Conservation (phyloP, 2,113 vertebrate species). For the Grus americana region DNA sequence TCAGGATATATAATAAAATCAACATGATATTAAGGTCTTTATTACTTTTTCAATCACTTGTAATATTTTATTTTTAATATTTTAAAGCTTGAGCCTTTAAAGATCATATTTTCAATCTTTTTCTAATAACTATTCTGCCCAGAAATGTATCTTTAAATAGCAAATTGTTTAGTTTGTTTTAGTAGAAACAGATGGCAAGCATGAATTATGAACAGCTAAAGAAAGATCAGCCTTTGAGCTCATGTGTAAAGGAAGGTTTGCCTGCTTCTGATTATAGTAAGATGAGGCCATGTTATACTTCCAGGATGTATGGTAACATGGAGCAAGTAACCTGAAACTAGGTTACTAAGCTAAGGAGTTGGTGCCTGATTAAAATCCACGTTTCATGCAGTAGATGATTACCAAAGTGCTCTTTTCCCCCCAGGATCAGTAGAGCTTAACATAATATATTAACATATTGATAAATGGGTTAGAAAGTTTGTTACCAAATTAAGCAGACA, state of each 20-base stretch:
- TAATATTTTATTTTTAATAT: neutral
- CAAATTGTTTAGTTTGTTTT: neutral
- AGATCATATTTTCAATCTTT: neutral
- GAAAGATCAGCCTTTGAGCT: slow-evolving; percentile 31
- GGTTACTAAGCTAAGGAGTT: neutral
- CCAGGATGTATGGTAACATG: neutral
- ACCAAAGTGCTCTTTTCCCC: neutral
- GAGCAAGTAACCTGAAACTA: neutral
- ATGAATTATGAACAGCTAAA: slow-evolving; percentile 29
- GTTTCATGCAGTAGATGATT: neutral
- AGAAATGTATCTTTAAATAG: neutral
- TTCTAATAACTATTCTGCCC: neutral
- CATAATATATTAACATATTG: neutral
- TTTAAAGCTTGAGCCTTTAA: neutral
- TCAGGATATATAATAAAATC: neutral
- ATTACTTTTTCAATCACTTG: neutral
- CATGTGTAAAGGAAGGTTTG: neutral
- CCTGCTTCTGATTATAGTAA: neutral
- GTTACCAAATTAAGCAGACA: neutral
- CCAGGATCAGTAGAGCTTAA: neutral
- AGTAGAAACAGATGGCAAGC: slow-evolving; percentile 16
- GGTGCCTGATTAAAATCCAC: neutral
- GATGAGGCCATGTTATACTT: neutral
- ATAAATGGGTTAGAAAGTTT: neutral
- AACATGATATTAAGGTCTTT: neutral